Evolutionary conservation across 2,797 vertebrate species (phyloP).

Genomic region (Paramormyrops hopkinsi): DNA sequence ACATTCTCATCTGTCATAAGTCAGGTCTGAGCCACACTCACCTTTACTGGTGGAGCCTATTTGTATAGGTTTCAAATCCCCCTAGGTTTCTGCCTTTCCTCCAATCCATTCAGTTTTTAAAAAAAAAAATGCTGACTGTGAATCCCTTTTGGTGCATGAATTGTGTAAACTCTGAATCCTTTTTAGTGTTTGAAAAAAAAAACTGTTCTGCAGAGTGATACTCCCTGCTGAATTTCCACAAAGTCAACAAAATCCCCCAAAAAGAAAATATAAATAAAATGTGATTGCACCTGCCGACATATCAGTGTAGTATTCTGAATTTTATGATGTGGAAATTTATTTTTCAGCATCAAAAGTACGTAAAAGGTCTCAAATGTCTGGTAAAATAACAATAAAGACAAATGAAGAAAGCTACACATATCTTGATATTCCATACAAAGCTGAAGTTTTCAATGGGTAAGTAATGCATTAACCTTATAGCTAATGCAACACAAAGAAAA

Average conservation of each 20-base stretch:
- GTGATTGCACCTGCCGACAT: not conserved
- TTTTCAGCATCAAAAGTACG: slow-evolving; percentile 87
- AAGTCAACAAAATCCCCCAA: not conserved
- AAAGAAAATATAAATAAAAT: not conserved
- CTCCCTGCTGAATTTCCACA: not conserved
- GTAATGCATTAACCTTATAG: slow-evolving; percentile 31
- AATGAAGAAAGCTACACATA: slow-evolving; percentile 96
- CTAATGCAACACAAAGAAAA: not conserved
- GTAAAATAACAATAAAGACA: slow-evolving; percentile 96
- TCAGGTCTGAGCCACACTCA: not conserved
- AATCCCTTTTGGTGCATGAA: not conserved
- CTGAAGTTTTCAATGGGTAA: slow-evolving; percentile 95
- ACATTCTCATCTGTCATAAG: not conserved
- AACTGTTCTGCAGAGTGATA: not conserved
- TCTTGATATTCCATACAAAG: slow-evolving; percentile 98
- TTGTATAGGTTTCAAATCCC: not conserved
- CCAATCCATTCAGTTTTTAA: not conserved
- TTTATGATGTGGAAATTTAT: not conserved
- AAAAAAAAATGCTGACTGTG: not conserved
- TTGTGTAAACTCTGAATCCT: not conserved
- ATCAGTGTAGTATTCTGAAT: not conserved
- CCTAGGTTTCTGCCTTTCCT: not conserved
- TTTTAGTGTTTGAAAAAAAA: not conserved
- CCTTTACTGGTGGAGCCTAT: not conserved
- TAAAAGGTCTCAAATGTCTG: slow-evolving; percentile 83